These are phyloP conservation scores for Boulengeromyrus knoepffleri DNA, from an alignment of 2,113 vertebrate species.

Conservation along the genomic window DNA sequence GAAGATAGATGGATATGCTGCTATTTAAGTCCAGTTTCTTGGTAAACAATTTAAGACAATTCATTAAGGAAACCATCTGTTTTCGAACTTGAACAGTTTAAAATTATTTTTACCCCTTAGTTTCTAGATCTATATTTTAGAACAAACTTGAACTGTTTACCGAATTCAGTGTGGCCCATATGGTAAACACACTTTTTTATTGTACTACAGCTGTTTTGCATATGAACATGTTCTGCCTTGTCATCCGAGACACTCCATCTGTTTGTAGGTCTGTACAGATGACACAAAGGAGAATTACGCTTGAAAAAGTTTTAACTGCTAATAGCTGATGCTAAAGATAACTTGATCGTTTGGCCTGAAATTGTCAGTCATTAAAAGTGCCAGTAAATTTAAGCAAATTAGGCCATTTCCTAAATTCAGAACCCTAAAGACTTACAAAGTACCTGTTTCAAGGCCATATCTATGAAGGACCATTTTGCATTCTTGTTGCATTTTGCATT, in stretches of 20 bases:
- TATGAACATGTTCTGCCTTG: neutral
- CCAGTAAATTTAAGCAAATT: conserved; percentile 1
- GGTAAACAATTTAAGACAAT: neutral
- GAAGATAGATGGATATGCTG: neutral
- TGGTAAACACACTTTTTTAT: neutral
- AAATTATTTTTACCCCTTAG: neutral
- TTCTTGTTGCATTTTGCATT: neutral
- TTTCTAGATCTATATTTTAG: neutral
- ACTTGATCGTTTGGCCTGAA: conserved; percentile 3
- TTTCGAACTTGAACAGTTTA: neutral
- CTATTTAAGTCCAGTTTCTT: neutral
- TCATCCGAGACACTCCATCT: neutral
- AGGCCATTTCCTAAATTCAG: conserved; percentile 9
- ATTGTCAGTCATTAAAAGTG: conserved; percentile 3
- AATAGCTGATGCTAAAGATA: conserved; percentile 8
- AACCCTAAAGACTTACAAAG: neutral
- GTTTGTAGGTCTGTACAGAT: neutral
- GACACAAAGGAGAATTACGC: neutral
- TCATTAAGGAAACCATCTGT: neutral
- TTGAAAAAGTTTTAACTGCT: conserved; percentile 5
- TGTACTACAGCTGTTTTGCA: neutral
- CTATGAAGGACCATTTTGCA: neutral
- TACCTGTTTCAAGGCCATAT: neutral
- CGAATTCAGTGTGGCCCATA: neutral
- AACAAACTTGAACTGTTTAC: neutral